Evolutionary conservation across 2,888 invertebrate species (phyloP).

Genomic region (Drepanosiphum platanoidis): DNA sequence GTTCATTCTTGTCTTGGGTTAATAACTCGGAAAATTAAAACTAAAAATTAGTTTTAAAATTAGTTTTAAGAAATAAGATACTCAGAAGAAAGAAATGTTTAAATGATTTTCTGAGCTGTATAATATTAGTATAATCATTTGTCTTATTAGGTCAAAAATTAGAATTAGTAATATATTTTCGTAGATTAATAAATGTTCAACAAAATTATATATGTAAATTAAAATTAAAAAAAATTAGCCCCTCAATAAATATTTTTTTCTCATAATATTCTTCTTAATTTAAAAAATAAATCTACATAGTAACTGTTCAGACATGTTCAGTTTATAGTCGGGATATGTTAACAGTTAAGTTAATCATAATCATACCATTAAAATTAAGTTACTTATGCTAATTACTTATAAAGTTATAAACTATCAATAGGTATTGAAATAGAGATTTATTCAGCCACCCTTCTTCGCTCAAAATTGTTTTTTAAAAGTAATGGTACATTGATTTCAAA

Average conservation of each 20-base stretch:
- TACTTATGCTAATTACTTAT: too few species aligned
- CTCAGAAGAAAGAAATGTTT: not conserved
- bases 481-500: too few species aligned
- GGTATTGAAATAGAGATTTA: too few species aligned
- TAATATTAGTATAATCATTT: not conserved
- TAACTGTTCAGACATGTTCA: too few species aligned
- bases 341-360: too few species aligned
- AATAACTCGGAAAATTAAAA: not conserved
- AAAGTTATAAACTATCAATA: too few species aligned
- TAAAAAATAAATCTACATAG: too few species aligned
- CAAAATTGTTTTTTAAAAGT: too few species aligned
- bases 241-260: not conserved
- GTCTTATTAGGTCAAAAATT: not conserved
- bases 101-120: not conserved
- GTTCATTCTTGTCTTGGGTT: not conserved
- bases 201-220: conserved; percentile 19
- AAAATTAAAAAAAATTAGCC: conserved; percentile 1
- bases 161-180: not conserved
- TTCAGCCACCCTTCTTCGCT: too few species aligned
- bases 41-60: not conserved
- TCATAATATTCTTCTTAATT: too few species aligned
- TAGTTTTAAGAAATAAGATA: not conserved
- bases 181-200: not conserved
- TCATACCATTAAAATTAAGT: not conserved
- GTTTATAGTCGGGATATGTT: too few species aligned